A percentile compares a stretch with the other conserved stretches of the same genome.
Evolutionary conservation across 2,888 invertebrate genomes (phyloP).

Genomic region (Cheilosia vernalis): DNA sequence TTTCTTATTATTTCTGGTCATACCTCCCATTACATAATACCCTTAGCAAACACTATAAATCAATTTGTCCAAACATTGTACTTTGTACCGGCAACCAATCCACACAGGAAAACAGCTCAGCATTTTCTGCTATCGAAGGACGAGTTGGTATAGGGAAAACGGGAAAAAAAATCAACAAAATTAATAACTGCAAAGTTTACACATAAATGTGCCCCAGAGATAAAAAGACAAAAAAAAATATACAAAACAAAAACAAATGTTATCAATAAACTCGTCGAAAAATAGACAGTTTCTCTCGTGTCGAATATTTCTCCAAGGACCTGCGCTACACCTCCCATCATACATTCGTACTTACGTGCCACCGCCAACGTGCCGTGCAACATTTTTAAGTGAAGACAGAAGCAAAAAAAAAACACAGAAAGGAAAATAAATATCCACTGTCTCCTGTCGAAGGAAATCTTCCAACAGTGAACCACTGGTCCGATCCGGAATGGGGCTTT

Average conservation of each 20-base stretch:
- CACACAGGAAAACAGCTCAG: constrained; percentile 20
- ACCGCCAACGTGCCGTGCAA: constrained; percentile 47
- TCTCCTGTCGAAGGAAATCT: constrained; percentile 73
- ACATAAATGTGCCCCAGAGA: constrained; percentile 74
- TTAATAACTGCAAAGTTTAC: constrained; percentile 74
- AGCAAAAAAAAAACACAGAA: constrained; percentile 35
- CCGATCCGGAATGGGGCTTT: constrained; percentile 67
- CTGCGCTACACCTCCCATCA: constrained; percentile 42
- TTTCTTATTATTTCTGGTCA: neutral
- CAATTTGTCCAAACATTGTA: constrained; percentile 70
- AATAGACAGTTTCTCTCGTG: constrained; percentile 68
- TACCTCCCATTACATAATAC: constrained; percentile 38
- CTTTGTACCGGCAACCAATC: constrained; percentile 41
- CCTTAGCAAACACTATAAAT: constrained; percentile 68
- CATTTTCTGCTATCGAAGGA: neutral
- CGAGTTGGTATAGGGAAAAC: neutral
- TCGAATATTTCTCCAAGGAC: constrained; percentile 71
- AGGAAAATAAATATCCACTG: constrained; percentile 73
- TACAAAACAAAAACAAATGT: constrained; percentile 22
- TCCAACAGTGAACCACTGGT: constrained; percentile 61
- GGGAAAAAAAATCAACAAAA: constrained; percentile 62
- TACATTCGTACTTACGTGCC: constrained; percentile 28
- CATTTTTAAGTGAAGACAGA: constrained; percentile 29
- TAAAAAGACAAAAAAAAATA: constrained; percentile 1
- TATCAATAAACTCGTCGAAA: constrained; percentile 73